phyloP scores from a whole-genome alignment of 2,888 invertebrate genomes.

The Celastrina argiolus region DNA sequence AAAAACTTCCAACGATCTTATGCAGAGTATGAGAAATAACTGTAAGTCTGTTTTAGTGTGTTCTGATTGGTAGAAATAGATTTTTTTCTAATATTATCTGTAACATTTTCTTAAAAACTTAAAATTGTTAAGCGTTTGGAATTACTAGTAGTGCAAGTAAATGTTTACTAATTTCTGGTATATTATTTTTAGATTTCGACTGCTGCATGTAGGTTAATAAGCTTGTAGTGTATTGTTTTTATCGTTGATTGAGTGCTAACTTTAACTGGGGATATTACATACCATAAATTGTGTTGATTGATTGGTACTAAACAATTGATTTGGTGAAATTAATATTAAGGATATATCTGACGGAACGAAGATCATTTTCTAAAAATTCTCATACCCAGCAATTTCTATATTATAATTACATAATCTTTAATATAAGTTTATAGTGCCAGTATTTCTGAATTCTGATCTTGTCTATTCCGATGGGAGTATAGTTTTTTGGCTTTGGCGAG shows the following conservation, averaged over 20 bases:
- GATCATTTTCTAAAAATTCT: too few species aligned
- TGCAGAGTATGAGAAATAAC: conserved; percentile 68
- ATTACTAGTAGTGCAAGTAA: not conserved
- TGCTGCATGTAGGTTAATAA: not conserved
- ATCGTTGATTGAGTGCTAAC: not conserved
- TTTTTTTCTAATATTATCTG: not conserved
- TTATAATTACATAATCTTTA: too few species aligned
- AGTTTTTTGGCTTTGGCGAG: too few species aligned
- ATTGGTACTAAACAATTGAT: too few species aligned
- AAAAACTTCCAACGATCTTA: conserved; percentile 75
- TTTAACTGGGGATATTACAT: too few species aligned
- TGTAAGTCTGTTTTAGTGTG: conserved; percentile 76
- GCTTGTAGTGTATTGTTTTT: not conserved
- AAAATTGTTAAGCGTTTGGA: not conserved
- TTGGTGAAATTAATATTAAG: too few species aligned
- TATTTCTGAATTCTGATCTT: too few species aligned
- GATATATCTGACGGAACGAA: too few species aligned
- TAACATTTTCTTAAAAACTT: not conserved
- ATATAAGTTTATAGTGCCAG: too few species aligned
- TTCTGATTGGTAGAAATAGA: conserved; percentile 48
- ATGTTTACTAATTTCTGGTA: not conserved
- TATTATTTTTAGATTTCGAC: not conserved
- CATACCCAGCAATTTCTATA: too few species aligned
- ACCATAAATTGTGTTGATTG: too few species aligned
- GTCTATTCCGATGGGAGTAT: too few species aligned